These are phyloP conservation scores for Zeus faber DNA, from an alignment of 2,113 vertebrate species.

Conservation along the genomic window DNA sequence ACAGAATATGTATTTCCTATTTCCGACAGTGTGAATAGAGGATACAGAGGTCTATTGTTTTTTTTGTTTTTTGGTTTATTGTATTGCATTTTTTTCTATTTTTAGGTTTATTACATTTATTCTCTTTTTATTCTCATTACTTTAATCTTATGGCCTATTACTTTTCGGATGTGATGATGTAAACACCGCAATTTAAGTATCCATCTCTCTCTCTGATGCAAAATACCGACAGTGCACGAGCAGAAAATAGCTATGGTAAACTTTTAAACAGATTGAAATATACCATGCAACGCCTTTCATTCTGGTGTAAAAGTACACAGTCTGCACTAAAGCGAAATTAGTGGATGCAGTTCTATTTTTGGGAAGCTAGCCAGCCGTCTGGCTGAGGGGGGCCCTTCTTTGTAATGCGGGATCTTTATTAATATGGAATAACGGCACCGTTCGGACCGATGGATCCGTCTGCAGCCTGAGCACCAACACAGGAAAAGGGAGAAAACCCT, in stretches of 20 bases:
- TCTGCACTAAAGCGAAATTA: not conserved
- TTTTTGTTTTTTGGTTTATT: too few relatives aligned
- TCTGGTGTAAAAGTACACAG: not conserved
- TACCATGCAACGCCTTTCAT: not conserved
- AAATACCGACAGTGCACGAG: constrained; percentile 36
- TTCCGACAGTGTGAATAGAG: too few relatives aligned
- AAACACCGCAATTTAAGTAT: too few relatives aligned
- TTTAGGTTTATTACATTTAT: too few relatives aligned
- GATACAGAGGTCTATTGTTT: too few relatives aligned
- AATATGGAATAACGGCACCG: constrained; percentile 55
- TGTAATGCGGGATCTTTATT: constrained; percentile 72
- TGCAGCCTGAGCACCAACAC: not conserved
- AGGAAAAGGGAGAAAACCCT: not conserved
- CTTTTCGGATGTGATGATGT: too few relatives aligned
- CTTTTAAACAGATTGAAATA: constrained; percentile 12
- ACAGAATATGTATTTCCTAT: too few relatives aligned
- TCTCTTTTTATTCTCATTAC: too few relatives aligned
- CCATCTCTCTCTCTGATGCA: too few relatives aligned
- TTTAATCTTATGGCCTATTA: too few relatives aligned
- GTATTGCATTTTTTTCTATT: too few relatives aligned
- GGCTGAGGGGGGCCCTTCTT: constrained; percentile 67
- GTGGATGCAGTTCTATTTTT: constrained; percentile 28
- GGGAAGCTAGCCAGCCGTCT: constrained; percentile 40
- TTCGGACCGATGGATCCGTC: not conserved
- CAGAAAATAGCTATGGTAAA: constrained; percentile 41